A percentile compares a stretch with the other conserved stretches of the same genome.
Conservation (phyloP, 2,888 invertebrate species). For the Lycophotia porphyrea region DNA sequence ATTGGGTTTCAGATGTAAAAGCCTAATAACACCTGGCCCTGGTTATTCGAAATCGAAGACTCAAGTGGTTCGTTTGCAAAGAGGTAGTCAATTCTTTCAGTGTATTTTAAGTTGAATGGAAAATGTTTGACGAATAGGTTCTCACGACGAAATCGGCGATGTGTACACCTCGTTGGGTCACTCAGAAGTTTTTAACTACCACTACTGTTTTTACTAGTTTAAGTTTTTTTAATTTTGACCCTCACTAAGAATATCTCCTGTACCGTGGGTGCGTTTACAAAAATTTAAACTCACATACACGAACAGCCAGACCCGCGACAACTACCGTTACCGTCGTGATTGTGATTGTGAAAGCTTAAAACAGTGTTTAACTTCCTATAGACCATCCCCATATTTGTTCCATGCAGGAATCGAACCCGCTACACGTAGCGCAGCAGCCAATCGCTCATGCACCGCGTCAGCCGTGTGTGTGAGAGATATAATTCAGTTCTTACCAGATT, state of each 20-base stretch:
- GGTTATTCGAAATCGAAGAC: background rate
- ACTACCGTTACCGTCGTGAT: no score
- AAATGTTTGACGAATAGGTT: background rate
- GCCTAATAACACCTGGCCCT: background rate
- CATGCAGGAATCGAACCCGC: background rate
- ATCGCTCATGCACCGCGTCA: background rate
- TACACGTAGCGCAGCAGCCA: background rate
- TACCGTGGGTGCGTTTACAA: background rate
- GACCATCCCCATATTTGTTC: background rate
- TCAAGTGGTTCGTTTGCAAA: background rate
- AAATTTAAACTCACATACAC: background rate
- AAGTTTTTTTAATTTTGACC: background rate
- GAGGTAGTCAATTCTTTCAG: background rate
- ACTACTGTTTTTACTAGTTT: no score
- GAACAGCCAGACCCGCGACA: background rate
- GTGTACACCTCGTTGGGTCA: background rate
- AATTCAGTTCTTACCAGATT: slow-evolving; percentile 81
- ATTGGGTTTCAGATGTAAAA: background rate
- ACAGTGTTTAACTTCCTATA: no score
- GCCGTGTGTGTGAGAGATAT: background rate
- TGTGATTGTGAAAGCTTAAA: no score
- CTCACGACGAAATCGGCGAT: background rate
- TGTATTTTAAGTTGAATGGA: background rate
- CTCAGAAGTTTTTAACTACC: background rate
- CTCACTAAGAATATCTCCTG: background rate